A percentile compares a stretch with the other conserved stretches of the same genome.
phyloP scores from a whole-genome alignment of 2,113 vertebrate genomes.

The Poecile atricapillus region DNA sequence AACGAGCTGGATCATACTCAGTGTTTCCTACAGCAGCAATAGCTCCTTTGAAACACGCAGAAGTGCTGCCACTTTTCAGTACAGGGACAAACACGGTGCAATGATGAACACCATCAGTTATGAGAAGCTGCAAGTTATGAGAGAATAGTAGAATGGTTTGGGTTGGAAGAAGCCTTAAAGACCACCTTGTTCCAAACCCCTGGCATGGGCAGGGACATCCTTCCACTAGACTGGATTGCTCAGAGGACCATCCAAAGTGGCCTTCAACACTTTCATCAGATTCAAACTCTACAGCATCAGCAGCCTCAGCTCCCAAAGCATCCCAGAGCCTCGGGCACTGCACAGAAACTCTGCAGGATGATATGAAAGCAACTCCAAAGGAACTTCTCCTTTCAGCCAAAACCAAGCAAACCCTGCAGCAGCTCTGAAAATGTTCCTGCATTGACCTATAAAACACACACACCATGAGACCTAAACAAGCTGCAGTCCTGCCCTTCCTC shows the following conservation, averaged over 20 bases:
- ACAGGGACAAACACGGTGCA: background rate
- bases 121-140: background rate
- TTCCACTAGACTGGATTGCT: background rate
- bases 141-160: background rate
- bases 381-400: background rate
- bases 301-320: background rate
- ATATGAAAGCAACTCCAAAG: background rate
- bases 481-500: background rate
- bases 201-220: background rate
- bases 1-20: background rate
- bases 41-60: background rate
- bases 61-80: background rate
- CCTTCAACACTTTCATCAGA: no score
- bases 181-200: rapidly evolving
- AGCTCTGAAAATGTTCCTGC: background rate
- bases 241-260: background rate
- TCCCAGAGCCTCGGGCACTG: no score
- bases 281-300: background rate
- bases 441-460: background rate
- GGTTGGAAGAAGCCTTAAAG: background rate
- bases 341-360: background rate
- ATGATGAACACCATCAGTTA: background rate
- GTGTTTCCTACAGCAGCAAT: background rate
- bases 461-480: rapidly evolving
- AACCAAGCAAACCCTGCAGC: background rate